Evolutionary conservation across 2,888 invertebrate genomes (phyloP).

Genomic region (Fissipunctia ypsillon): DNA sequence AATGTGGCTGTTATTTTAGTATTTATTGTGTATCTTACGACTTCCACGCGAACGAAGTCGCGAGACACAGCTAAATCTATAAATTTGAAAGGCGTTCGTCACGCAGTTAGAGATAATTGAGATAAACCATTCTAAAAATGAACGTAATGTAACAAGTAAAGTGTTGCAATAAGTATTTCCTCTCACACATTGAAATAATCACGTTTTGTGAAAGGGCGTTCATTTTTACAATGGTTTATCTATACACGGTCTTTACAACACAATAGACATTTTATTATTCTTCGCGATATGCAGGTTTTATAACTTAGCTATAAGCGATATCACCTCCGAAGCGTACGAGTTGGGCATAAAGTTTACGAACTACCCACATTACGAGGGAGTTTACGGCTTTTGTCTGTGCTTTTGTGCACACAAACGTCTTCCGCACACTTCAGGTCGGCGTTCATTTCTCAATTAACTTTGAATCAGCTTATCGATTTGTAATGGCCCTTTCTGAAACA

Average conservation of each 20-base stretch:
- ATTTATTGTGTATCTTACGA: no score
- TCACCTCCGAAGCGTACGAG: slow-evolving; percentile 4
- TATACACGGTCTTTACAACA: slow-evolving; percentile 29
- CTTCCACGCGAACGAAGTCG: no score
- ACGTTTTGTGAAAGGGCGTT: no score
- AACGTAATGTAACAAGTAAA: no score
- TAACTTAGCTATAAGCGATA: slow-evolving; percentile 30
- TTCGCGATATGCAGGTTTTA: slow-evolving; percentile 37
- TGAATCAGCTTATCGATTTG: slow-evolving; percentile 19
- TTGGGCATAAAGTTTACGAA: slow-evolving; percentile 43
- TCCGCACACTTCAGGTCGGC: slow-evolving; percentile 3
- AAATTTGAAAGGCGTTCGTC: slow-evolving; percentile 27
- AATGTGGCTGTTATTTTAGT: no score
- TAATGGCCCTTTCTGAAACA: background rate
- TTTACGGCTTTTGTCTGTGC: slow-evolving; percentile 29
- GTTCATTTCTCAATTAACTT: slow-evolving; percentile 36
- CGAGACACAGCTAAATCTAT: no score
- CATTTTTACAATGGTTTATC: no score
- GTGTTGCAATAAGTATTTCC: no score
- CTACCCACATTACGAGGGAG: slow-evolving; percentile 46
- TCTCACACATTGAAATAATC: no score
- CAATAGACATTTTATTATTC: slow-evolving; percentile 47
- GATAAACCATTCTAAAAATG: no score
- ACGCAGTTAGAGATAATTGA: no score
- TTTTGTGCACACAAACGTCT: slow-evolving; percentile 3